Evolutionary conservation across 2,113 vertebrate genomes (phyloP).

Genomic region (Lota lota): DNA sequence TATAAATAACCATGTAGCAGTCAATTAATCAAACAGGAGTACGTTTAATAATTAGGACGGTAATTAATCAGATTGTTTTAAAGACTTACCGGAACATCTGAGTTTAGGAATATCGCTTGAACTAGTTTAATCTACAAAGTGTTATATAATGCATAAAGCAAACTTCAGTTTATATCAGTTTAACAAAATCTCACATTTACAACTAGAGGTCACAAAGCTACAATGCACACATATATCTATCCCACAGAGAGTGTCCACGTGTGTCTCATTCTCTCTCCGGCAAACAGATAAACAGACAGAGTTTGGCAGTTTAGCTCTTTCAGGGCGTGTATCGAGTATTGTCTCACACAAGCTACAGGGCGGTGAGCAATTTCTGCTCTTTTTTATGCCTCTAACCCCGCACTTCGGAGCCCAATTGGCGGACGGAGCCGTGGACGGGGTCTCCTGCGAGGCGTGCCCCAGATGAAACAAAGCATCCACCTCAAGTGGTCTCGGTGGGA

Average conservation of each 20-base stretch:
- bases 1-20: slow-evolving; percentile 44
- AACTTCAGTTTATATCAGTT: background rate
- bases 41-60: slow-evolving; percentile 63
- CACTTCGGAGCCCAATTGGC: slow-evolving; percentile 52
- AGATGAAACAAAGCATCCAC: slow-evolving; percentile 71
- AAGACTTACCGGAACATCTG: slow-evolving; percentile 38
- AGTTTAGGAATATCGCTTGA: slow-evolving; percentile 44
- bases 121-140: slow-evolving; percentile 31
- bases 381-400: slow-evolving; percentile 3
- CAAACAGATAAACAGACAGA: slow-evolving; percentile 14
- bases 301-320: background rate
- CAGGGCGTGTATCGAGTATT: background rate
- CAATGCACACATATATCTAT: too few species aligned
- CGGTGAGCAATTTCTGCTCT: slow-evolving; percentile 25
- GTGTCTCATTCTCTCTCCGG: slow-evolving; percentile 4
- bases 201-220: too few species aligned
- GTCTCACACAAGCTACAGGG: background rate
- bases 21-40: slow-evolving; percentile 56
- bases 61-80: slow-evolving; percentile 54
- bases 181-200: background rate
- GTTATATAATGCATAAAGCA: too few species aligned
- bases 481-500: slow-evolving; percentile 67
- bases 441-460: slow-evolving; percentile 66
- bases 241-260: background rate
- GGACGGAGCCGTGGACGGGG: slow-evolving; percentile 36